These are phyloP conservation scores for Anoncus sp. DNA, from an alignment of 2,888 invertebrate species.

Conservation along the genomic window DNA sequence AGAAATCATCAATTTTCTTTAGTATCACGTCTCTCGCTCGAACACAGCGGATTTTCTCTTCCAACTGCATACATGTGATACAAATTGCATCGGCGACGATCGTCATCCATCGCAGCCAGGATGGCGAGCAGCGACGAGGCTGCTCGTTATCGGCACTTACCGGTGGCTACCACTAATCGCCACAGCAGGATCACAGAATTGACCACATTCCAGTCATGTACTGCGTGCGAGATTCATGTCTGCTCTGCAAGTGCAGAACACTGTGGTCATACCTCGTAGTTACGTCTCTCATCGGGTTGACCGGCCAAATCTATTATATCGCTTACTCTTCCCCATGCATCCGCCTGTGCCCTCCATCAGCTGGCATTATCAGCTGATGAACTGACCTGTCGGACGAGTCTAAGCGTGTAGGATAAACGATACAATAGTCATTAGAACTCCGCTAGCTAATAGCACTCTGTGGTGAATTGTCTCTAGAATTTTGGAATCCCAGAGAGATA, in stretches of 20 bases:
- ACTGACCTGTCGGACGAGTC: conserved; percentile 1
- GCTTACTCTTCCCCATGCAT: conserved; percentile 16
- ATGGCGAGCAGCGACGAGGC: conserved; percentile 42
- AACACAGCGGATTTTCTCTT: neutral
- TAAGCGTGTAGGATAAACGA: neutral
- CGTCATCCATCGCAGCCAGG: conserved; percentile 41
- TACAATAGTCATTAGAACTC: conserved; percentile 5
- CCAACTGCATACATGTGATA: neutral
- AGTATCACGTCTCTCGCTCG: neutral
- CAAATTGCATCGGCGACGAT: conserved; percentile 10
- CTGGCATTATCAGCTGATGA: conserved; percentile 18
- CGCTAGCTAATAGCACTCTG: neutral
- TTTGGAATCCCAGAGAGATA: too few relatives aligned
- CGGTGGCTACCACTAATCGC: conserved; percentile 59
- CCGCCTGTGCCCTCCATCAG: conserved; percentile 21
- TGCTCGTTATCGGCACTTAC: conserved; percentile 60
- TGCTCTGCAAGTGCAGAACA: conserved; percentile 12
- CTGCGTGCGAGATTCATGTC: conserved; percentile 37
- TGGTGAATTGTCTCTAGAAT: too few relatives aligned
- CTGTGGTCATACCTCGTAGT: conserved; percentile 51
- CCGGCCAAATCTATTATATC: conserved; percentile 37
- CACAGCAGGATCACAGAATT: conserved; percentile 46
- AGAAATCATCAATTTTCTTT: conserved; percentile 36
- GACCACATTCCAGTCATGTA: conserved; percentile 41
- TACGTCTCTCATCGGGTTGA: conserved; percentile 45